Conservation (phyloP, 2,888 invertebrate genomes). For the Apomyelois bistriatella region DNA sequence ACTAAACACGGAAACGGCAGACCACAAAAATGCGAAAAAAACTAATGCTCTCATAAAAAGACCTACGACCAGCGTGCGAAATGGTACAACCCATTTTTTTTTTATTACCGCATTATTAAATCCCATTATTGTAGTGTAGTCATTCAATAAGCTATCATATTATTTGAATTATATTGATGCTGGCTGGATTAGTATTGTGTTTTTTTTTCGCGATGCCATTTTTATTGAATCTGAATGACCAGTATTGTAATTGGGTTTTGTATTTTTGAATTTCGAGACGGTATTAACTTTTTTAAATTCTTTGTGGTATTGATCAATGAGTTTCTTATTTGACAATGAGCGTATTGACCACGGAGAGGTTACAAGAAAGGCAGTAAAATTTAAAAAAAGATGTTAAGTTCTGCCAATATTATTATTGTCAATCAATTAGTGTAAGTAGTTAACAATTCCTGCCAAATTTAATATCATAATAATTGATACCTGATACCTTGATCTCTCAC, state of each 20-base stretch:
- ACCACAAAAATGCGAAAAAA: not conserved
- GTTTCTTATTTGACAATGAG: not conserved
- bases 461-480: too few relatives aligned
- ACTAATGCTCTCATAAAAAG: not conserved
- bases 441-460: too few relatives aligned
- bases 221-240: constrained; percentile 4
- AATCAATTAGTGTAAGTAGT: too few relatives aligned
- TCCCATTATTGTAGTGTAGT: not conserved
- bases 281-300: not conserved
- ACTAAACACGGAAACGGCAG: constrained; percentile 12
- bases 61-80: constrained; percentile 4
- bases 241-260: not conserved
- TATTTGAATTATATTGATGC: constrained; percentile 5
- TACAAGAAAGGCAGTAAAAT: too few relatives aligned
- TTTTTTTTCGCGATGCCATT: not conserved
- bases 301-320: constrained; percentile 7
- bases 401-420: not conserved
- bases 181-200: constrained; percentile 11
- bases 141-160: constrained; percentile 12
- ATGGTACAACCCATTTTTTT: constrained; percentile 10
- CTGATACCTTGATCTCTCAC: too few relatives aligned
- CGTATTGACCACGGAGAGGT: constrained; percentile 2
- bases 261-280: not conserved
- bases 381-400: not conserved
- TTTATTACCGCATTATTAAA: constrained; percentile 4